These are phyloP conservation scores for Linurgus olivaceus DNA, from an alignment of 2,797 vertebrate genomes.

Conservation along the genomic window DNA sequence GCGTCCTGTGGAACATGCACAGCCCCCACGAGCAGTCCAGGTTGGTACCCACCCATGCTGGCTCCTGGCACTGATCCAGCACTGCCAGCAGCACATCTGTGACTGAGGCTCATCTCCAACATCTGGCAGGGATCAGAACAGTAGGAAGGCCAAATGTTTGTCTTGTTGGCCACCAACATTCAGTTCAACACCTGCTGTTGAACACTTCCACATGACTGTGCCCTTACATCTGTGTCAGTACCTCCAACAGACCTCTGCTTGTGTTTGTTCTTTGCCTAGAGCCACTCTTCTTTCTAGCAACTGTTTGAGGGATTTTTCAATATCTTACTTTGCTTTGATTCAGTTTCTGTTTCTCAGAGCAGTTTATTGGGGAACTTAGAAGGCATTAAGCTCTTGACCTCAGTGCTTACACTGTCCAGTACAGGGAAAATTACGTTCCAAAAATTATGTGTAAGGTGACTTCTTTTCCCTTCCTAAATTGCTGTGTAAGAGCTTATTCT, in stretches of 20 bases:
- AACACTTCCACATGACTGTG: not conserved
- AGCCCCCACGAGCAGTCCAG: constrained; percentile 77
- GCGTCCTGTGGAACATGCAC: constrained; percentile 92
- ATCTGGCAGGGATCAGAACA: not conserved
- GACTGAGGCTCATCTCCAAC: not conserved
- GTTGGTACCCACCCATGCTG: constrained; percentile 49
- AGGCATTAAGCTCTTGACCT: not conserved
- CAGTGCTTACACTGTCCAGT: not conserved
- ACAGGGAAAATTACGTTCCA: not conserved
- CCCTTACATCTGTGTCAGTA: not conserved
- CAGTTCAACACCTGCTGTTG: not conserved
- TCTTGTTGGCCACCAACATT: not conserved
- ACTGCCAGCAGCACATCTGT: not conserved
- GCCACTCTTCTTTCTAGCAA: not conserved
- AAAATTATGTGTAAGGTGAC: not conserved
- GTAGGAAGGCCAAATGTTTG: not conserved
- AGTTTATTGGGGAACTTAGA: not conserved
- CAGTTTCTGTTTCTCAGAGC: not conserved
- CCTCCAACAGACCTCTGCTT: not conserved
- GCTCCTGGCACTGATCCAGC: not conserved
- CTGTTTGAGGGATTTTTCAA: not conserved
- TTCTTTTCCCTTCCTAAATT: not conserved
- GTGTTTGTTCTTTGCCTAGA: not conserved
- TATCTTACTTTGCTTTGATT: not conserved
- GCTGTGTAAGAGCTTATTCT: not conserved